phyloP scores from a whole-genome alignment of 2,113 vertebrate species.

The Turdus rufiventris region DNA sequence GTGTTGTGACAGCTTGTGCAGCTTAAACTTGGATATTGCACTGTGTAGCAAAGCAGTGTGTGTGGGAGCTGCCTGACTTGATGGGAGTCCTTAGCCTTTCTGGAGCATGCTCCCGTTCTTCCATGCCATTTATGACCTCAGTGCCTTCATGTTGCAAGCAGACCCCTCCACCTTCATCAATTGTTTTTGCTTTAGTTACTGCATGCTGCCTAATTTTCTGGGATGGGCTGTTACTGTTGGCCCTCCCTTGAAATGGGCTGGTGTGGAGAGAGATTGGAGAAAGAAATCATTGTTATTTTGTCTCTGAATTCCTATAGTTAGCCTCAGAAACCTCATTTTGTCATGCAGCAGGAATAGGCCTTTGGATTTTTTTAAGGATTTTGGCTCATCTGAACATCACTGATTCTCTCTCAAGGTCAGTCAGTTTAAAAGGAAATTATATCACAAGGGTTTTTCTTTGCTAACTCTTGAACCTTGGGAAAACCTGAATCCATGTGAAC shows the following conservation, averaged over 20 bases:
- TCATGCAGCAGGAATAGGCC: background rate
- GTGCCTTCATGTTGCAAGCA: background rate
- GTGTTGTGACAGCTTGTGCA: background rate
- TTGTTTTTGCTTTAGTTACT: background rate
- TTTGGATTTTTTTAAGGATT: background rate
- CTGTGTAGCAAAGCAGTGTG: background rate
- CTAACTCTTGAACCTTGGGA: background rate
- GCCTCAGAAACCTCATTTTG: background rate
- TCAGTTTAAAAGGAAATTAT: background rate
- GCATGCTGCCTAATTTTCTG: background rate
- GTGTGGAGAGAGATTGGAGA: background rate
- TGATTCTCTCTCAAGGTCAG: background rate
- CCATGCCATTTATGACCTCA: background rate
- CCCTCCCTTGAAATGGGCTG: background rate
- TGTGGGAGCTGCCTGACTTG: background rate
- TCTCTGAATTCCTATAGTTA: background rate
- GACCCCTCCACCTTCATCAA: background rate
- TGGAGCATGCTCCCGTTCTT: background rate
- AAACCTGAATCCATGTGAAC: background rate
- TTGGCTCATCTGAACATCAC: background rate
- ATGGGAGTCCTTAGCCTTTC: background rate
- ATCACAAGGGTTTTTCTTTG: background rate
- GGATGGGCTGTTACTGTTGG: background rate
- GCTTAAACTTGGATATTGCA: rapidly evolving
- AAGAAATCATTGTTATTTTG: background rate